Evolutionary conservation across 2,888 invertebrate genomes (phyloP), one percentile per base, ranked within the genome.

Genomic region (Dendrolimus houi): DNA sequence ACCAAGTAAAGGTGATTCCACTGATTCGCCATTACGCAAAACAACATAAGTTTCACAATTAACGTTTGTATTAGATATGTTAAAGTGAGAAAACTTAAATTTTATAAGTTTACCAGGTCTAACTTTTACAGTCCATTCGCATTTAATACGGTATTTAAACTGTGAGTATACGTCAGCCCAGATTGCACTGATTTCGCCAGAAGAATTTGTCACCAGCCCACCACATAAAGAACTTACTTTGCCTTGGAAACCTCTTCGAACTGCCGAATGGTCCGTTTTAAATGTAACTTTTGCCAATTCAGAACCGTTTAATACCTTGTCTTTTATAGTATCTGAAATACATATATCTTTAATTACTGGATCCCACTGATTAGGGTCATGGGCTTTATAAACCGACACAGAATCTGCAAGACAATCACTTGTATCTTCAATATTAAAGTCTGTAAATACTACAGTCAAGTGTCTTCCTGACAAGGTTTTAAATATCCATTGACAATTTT

Each of bases 61-160:
- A n/a, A 73, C 74, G 41, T 75, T 69, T 52, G 65, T 71, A 68
- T 80, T 92, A 2, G 87, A 86, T 54, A 97, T 89, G 68, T 94
- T 87, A 66, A 96, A 92, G 53, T 90, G 68, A 17, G 82, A 77
- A 70, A 98, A 94, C 7, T 79, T 75, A 9, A 97, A 80, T 65
- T 91, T 82, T 56, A 98, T 95, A 2, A 92, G 93, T 71, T 93
- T 92, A 1, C 97, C 97, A 1, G 94, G 85, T 52, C 92, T 89
- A 0, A 96, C 96, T 64, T 93, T 93, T 12, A 97, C 85, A 55
- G 90, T 92, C 97, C 97, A 97, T 56, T 93, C 87, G 72, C 97
- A 97, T 61, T 74, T 53, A 83, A n/a, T 29, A 9, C 47, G 63
- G 63, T 62, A 65, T n/a, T 6, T 54, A 54, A 47, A 12, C 9